Percentiles rank a stretch among this genome's conserved stretches.
Conservation (phyloP, 2,888 invertebrate genomes). For the Euplagia quadripunctaria region DNA sequence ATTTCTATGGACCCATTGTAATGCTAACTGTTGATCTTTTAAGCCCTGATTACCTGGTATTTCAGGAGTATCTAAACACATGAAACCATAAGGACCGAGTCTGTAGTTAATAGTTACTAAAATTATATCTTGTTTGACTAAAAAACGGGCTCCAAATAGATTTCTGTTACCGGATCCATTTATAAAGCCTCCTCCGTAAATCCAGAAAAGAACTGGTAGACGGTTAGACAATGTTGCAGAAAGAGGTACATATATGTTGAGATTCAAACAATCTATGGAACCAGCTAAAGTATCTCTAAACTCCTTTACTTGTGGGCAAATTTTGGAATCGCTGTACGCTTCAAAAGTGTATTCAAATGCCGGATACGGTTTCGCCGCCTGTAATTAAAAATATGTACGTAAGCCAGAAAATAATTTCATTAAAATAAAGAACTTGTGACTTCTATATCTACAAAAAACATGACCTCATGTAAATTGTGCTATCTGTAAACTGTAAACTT, state of each 20-base stretch:
- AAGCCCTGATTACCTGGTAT: slow-evolving; percentile 70
- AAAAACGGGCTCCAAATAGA: slow-evolving; percentile 18
- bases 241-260: slow-evolving; percentile 19
- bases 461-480: not conserved
- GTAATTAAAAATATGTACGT: not conserved
- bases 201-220: slow-evolving; percentile 17
- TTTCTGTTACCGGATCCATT: slow-evolving; percentile 10
- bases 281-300: slow-evolving; percentile 36
- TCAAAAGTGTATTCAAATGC: slow-evolving; percentile 12
- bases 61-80: slow-evolving; percentile 66
- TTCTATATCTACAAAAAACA: not conserved
- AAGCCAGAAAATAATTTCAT: not conserved
- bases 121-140: slow-evolving; percentile 62
- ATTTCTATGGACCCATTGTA: slow-evolving; percentile 70
- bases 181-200: slow-evolving; percentile 19
- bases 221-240: slow-evolving; percentile 11
- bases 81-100: slow-evolving; percentile 73
- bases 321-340: slow-evolving; percentile 12
- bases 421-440: not conserved
- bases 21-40: slow-evolving; percentile 70
- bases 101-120: slow-evolving; percentile 69
- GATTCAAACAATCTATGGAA: slow-evolving; percentile 17
- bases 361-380: slow-evolving; percentile 20
- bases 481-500: not conserved
- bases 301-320: slow-evolving; percentile 22